Conservation (phyloP, 2,888 invertebrate species). For the Megamerina dolium region DNA sequence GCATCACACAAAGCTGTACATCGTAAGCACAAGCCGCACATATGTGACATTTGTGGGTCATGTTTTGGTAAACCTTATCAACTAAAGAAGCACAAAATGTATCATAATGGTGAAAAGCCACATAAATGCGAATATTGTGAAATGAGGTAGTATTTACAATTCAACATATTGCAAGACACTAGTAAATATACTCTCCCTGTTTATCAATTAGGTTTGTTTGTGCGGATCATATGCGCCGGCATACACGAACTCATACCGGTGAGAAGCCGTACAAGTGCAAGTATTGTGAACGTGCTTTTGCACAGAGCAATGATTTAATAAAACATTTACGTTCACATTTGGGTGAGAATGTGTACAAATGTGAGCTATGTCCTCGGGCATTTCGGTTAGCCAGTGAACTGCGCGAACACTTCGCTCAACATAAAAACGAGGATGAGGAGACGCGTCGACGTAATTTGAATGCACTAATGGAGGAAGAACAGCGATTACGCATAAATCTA, state of each 20-base stretch:
- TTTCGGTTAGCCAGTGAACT: conserved; percentile 23
- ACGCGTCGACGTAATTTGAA: conserved; percentile 20
- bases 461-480: conserved; percentile 19
- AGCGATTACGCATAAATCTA: conserved; percentile 12
- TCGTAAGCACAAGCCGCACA: conserved; percentile 55
- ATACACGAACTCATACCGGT: conserved; percentile 57
- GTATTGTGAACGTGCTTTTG: conserved; percentile 25
- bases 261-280: conserved; percentile 29
- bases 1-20: conserved; percentile 52
- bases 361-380: conserved; percentile 30
- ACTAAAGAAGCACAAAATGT: conserved; percentile 59
- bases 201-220: conserved; percentile 51
- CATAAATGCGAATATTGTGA: conserved; percentile 32
- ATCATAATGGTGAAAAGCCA: conserved; percentile 55
- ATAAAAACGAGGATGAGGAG: no score
- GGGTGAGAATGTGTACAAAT: conserved; percentile 56
- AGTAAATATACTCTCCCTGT: neutral
- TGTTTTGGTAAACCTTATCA: conserved; percentile 54
- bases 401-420: conserved; percentile 22
- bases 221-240: conserved; percentile 55
- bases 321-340: conserved; percentile 52
- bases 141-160: conserved; percentile 31
- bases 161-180: neutral
- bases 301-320: conserved; percentile 28
- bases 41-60: conserved; percentile 59